These are phyloP conservation scores for Drymonia ruficornis DNA, from an alignment of 2,888 invertebrate genomes.

Conservation along the genomic window DNA sequence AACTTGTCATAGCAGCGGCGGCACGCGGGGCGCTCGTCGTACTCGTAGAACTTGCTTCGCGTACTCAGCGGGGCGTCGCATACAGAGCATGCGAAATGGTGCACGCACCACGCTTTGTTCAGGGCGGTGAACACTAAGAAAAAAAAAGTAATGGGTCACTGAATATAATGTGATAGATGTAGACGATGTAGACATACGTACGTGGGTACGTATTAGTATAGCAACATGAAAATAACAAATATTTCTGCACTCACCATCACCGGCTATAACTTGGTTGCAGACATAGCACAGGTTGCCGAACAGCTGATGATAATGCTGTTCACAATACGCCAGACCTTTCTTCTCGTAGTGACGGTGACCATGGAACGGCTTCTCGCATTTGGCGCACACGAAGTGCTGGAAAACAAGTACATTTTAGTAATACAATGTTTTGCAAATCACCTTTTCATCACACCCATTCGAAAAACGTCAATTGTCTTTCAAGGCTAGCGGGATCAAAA, in stretches of 20 bases:
- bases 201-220: too few species aligned
- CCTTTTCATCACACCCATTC: too few species aligned
- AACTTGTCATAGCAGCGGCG: conserved; percentile 99
- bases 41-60: conserved; percentile 99
- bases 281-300: conserved; percentile 99
- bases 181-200: too few species aligned
- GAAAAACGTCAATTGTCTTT: too few species aligned
- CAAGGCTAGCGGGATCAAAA: too few species aligned
- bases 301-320: conserved; percentile 99
- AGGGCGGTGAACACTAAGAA: conserved; percentile 96
- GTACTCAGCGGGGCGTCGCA: conserved; percentile 98
- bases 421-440: too few species aligned
- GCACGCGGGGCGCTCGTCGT: conserved; percentile 99
- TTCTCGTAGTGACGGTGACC: conserved; percentile 99
- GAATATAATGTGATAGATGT: too few species aligned
- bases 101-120: conserved; percentile 99
- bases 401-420: conserved; percentile 43
- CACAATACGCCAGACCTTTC: conserved; percentile 99
- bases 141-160: neutral
- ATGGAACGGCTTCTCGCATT: conserved; percentile 99
- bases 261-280: conserved; percentile 98
- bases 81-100: conserved; percentile 98
- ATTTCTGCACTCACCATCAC: conserved; percentile 90
- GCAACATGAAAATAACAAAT: too few species aligned
- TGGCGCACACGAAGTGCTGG: conserved; percentile 99